These are phyloP conservation scores for Seriola dumerili DNA, from an alignment of 2,113 vertebrate species.

Conservation along the genomic window DNA sequence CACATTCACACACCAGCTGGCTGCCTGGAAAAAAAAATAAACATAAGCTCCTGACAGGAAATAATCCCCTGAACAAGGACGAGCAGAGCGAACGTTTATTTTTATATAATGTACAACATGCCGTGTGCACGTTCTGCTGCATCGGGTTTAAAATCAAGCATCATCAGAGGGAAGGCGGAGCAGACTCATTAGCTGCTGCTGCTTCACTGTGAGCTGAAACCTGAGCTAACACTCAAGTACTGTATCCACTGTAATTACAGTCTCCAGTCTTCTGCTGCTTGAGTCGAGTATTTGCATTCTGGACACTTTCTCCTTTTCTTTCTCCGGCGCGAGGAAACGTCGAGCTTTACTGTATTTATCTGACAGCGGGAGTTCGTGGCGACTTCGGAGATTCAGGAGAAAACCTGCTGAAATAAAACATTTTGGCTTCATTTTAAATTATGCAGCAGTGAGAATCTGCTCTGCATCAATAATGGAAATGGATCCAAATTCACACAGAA, in stretches of 20 bases:
- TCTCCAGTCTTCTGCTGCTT: constrained; percentile 6
- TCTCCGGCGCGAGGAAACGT: neutral
- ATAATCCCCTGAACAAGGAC: constrained; percentile 78
- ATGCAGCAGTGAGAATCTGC: neutral
- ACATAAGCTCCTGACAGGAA: constrained; percentile 65
- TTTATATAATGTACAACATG: constrained; percentile 67
- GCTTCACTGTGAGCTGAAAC: constrained; percentile 28
- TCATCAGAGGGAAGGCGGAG: constrained; percentile 35
- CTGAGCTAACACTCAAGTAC: constrained; percentile 28
- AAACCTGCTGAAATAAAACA: neutral
- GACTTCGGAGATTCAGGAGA: no score
- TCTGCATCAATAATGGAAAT: neutral
- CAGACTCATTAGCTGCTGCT: constrained; percentile 50
- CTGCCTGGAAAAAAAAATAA: constrained; percentile 56
- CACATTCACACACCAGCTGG: constrained; percentile 64
- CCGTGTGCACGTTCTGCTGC: constrained; percentile 61
- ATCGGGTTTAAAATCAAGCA: constrained; percentile 62
- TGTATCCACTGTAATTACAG: neutral
- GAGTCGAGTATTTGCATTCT: neutral
- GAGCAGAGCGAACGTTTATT: constrained; percentile 60
- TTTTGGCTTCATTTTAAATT: neutral
- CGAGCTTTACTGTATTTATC: neutral
- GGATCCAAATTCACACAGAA: neutral
- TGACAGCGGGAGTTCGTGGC: neutral
- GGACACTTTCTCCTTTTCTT: neutral